Evolutionary conservation across 2,113 vertebrate genomes (phyloP).

Genomic region (Pogonocichla stellata): DNA sequence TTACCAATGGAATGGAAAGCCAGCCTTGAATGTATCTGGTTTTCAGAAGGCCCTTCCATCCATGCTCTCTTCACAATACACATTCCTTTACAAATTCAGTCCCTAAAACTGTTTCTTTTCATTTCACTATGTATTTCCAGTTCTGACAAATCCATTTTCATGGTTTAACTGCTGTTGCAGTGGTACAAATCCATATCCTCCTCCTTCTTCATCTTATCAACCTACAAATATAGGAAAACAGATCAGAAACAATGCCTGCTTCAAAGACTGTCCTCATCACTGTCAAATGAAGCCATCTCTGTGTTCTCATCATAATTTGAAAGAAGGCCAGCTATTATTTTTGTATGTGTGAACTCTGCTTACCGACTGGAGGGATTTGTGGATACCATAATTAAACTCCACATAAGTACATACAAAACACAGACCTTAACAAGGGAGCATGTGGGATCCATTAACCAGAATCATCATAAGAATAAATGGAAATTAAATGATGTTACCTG

Average conservation of each 20-base stretch:
- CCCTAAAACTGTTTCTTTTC: neutral
- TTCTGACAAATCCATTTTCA: neutral
- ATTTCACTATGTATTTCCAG: neutral
- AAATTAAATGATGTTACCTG: neutral
- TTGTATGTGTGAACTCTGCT: conserved; percentile 28
- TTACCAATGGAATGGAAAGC: neutral
- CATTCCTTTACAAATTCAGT: neutral
- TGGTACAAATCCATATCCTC: neutral
- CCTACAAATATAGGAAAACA: neutral
- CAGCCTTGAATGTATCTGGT: neutral
- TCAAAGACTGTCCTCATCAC: conserved; percentile 76
- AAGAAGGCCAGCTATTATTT: conserved; percentile 71
- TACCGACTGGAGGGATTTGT: conserved; percentile 9
- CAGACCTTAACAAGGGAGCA: neutral
- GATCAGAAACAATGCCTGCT: neutral
- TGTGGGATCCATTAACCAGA: neutral
- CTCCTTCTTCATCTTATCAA: neutral
- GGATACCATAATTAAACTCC: conserved; percentile 18
- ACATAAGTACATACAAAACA: neutral
- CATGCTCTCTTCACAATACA: neutral
- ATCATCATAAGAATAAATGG: neutral
- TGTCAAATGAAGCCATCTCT: conserved; percentile 74
- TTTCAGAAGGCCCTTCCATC: neutral
- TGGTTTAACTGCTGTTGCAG: neutral
- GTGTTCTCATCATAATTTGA: conserved; percentile 72